Percentiles rank a stretch among this genome's conserved stretches.
phyloP scores from a whole-genome alignment of 2,113 vertebrate genomes.

The Progne subis region DNA sequence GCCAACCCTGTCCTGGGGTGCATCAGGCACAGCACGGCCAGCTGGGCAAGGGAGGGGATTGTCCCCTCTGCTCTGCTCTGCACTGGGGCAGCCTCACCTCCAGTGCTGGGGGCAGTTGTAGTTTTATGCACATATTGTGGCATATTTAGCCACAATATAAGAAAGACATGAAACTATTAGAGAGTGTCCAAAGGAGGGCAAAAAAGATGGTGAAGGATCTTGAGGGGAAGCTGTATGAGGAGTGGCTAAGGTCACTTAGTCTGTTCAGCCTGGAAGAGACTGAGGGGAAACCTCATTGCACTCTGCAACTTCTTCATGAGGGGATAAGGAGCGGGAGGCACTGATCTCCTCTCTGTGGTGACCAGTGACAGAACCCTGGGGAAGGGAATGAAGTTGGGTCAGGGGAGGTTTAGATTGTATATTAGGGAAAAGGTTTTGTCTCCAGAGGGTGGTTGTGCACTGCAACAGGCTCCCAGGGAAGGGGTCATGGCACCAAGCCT shows the following conservation, averaged over 20 bases:
- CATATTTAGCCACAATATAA: background rate
- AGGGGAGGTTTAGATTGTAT: background rate
- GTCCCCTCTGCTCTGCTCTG: background rate
- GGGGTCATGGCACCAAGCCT: background rate
- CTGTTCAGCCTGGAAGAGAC: background rate
- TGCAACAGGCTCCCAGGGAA: background rate
- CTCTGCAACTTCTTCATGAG: fast-evolving
- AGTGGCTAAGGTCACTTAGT: background rate
- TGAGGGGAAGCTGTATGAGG: fast-evolving
- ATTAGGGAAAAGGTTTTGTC: background rate
- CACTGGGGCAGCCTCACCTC: fast-evolving
- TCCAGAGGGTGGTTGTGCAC: background rate
- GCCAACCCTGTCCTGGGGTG: fast-evolving
- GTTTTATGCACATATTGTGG: background rate
- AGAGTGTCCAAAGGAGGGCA: background rate
- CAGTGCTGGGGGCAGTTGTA: fast-evolving
- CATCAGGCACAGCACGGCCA: background rate
- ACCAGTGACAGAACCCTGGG: background rate
- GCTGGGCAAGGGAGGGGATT: fast-evolving
- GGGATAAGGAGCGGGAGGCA: background rate
- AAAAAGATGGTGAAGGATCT: background rate
- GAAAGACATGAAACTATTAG: background rate
- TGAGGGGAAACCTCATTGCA: background rate
- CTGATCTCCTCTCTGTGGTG: background rate
- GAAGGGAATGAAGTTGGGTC: background rate